phyloP scores from a whole-genome alignment of 2,113 vertebrate genomes.

The Stomatorhinus ivindoensis region DNA sequence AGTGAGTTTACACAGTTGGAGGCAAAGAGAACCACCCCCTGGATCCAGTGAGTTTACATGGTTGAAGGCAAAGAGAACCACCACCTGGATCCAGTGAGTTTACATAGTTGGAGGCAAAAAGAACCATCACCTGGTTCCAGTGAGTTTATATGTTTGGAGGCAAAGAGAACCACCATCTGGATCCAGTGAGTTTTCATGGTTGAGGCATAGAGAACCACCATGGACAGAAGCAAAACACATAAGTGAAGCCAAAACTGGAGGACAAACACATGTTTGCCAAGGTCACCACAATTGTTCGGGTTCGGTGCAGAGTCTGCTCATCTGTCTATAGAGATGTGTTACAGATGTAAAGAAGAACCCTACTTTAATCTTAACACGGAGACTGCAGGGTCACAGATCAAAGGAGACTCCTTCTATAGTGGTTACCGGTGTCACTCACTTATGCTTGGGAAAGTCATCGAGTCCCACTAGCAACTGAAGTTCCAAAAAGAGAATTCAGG shows the following conservation, averaged over 20 bases:
- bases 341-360: not conserved
- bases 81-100: not conserved
- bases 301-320: not conserved
- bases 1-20: not conserved
- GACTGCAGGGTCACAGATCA: conserved; percentile 1
- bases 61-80: not conserved
- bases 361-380: not conserved
- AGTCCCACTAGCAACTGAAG: not conserved
- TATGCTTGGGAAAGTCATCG: not conserved
- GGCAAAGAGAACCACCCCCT: not conserved
- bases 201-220: not conserved
- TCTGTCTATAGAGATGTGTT: not conserved
- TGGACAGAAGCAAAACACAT: not conserved
- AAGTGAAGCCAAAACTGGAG: not conserved
- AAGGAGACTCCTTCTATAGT: not conserved
- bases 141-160: not conserved
- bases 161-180: not conserved
- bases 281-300: not conserved
- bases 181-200: not conserved
- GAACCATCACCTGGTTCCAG: not conserved
- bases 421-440: not conserved
- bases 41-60: not conserved
- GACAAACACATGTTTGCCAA: not conserved
- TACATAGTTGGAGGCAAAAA: not conserved
- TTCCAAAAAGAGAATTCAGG: not conserved